Evolutionary conservation across 2,888 invertebrate species (phyloP), one percentile per base, ranked within the genome.

Genomic region (Hydroisotoma schaefferi): DNA sequence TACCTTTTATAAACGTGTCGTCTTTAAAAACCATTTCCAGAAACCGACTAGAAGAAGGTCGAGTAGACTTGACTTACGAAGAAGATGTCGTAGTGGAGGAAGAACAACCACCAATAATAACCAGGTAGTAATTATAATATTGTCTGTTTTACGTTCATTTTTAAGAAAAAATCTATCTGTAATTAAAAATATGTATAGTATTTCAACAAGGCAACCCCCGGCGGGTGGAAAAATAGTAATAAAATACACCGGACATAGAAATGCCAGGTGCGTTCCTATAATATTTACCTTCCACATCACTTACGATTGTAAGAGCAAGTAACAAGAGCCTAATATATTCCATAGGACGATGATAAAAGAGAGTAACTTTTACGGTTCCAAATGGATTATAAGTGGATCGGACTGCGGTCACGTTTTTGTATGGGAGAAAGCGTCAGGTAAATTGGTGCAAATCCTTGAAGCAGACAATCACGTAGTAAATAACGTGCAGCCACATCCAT

Each of bases 381-480:
- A 86, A 72, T 87, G 83, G 77, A 84, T 91, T 15, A 85, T 90
- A 84, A 88, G 88, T 23, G 91, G 91, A n/a, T 89, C 88, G 15
- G 91, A 91, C 77, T 91, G 91, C 76, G 91, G 90, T 0, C 89
- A 90, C 74, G 86, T 91, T 15, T 90, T 91, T 74, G 80, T 88
- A 33, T 91, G 90, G 91, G 83, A 89, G 56, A 81, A 57, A 37
- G 78, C 83, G 47, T 85, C 85, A 0, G 86, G 85, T 0, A 81
- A 83, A 68, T 77, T 90, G 57, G 84, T 86, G 29, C 88, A 87
- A 84, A 77, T 88, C 1, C 77, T 90, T 65, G 85, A 87, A 74
- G 90, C 87, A 3, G 91, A 91, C 78, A 84, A 85, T 63, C 90
- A 89, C 76, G 86, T 87, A 0, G 64, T 91, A 49, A 91, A 91